These are phyloP conservation scores for Odontesthes bonariensis DNA, from an alignment of 2,113 vertebrate genomes.

Conservation along the genomic window DNA sequence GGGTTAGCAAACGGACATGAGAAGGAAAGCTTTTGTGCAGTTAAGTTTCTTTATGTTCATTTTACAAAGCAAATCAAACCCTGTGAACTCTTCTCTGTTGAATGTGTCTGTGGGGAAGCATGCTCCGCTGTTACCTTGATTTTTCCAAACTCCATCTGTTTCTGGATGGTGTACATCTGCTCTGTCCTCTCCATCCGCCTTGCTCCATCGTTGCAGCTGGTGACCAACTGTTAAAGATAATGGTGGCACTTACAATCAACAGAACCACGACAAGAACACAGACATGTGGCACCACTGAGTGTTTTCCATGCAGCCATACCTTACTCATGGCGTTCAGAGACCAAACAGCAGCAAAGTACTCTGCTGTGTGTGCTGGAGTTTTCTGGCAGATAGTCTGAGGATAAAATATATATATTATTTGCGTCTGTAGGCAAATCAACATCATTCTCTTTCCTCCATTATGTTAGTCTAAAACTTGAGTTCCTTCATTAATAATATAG, in stretches of 20 bases:
- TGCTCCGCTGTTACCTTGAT: constrained; percentile 86
- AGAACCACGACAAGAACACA: neutral
- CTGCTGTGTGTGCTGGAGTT: constrained; percentile 74
- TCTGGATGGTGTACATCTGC: constrained; percentile 95
- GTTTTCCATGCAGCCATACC: constrained; percentile 74
- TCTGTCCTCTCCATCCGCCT: constrained; percentile 93
- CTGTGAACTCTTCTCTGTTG: neutral
- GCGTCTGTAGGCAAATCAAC: neutral
- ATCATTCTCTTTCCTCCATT: neutral
- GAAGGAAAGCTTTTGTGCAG: neutral
- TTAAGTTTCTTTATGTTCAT: neutral
- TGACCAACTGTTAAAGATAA: constrained; percentile 86
- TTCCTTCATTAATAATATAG: too few relatives aligned
- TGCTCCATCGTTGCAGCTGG: constrained; percentile 92
- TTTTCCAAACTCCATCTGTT: constrained; percentile 94
- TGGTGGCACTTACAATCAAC: neutral
- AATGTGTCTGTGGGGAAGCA: neutral
- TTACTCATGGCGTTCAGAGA: constrained; percentile 94
- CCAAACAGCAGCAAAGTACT: constrained; percentile 85
- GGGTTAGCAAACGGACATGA: neutral
- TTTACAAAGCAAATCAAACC: neutral
- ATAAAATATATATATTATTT: neutral
- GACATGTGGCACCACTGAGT: neutral
- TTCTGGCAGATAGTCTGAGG: constrained; percentile 93
- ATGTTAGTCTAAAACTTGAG: too few relatives aligned